A percentile compares a stretch with the other conserved stretches of the same genome.
Conservation (phyloP, 1,140 invertebrate species). For the Sinella curviseta region DNA sequence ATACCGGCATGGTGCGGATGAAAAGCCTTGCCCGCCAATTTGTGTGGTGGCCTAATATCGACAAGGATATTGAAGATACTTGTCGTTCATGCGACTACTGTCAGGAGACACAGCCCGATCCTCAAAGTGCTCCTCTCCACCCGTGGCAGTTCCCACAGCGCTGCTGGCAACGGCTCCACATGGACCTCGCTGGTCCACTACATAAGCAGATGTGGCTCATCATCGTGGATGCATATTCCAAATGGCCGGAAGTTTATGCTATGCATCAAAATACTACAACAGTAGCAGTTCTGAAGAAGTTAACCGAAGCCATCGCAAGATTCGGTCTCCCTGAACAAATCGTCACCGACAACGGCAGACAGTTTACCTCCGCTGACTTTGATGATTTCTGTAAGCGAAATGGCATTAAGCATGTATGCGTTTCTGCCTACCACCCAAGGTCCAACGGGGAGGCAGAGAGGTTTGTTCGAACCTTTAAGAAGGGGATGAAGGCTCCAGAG, state of each 20-base stretch:
- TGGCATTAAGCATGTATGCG: background rate
- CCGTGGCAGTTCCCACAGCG: conserved; percentile 8
- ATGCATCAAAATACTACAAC: conserved; percentile 10
- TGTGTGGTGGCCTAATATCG: conserved; percentile 54
- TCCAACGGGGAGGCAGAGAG: background rate
- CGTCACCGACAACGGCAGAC: conserved; percentile 43
- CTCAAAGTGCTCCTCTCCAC: conserved; percentile 49
- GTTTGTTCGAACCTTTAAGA: conserved; percentile 10
- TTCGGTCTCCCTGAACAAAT: conserved; percentile 45
- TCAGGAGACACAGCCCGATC: conserved; percentile 6
- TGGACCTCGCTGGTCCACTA: conserved; percentile 50
- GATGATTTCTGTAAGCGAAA: background rate
- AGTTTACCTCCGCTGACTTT: background rate
- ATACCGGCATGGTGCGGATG: conserved; percentile 57
- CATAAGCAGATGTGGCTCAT: conserved; percentile 52
- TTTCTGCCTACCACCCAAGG: background rate
- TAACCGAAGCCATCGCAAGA: conserved; percentile 31
- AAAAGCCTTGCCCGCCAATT: conserved; percentile 55
- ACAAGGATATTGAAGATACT: conserved; percentile 52
- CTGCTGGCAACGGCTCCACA: background rate
- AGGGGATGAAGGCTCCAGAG: background rate
- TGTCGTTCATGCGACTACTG: conserved; percentile 43
- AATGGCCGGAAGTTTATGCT: conserved; percentile 54
- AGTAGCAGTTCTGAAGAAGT: conserved; percentile 24
- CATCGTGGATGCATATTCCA: conserved; percentile 54